Conservation (phyloP, 2,113 vertebrate genomes). For the Delphinapterus leucas region DNA sequence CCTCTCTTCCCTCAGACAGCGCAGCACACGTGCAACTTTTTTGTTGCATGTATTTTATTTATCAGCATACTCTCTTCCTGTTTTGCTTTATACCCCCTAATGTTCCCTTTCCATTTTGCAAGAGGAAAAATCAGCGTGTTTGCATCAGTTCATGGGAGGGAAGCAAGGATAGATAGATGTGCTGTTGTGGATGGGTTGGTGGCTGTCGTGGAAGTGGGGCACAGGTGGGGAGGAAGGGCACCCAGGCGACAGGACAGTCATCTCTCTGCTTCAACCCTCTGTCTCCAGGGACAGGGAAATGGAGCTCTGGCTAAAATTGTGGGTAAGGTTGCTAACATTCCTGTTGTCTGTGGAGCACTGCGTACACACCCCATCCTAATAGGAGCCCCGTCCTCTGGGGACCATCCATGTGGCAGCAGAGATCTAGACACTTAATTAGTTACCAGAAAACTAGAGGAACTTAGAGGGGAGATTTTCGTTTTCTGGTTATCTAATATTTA, state of each 20-base stretch:
- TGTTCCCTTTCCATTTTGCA: neutral
- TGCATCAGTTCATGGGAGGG: neutral
- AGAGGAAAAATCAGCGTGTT: neutral
- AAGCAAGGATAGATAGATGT: neutral
- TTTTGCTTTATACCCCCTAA: neutral
- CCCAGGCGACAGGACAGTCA: neutral
- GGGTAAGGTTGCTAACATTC: neutral
- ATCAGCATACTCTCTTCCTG: neutral
- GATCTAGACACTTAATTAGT: neutral
- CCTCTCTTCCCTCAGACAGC: neutral
- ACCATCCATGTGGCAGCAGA: neutral
- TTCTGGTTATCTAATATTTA: neutral
- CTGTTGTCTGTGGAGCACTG: neutral
- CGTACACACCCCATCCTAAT: neutral
- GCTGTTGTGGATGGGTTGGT: neutral
- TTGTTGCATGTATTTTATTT: constrained; percentile 4
- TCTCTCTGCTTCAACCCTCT: neutral
- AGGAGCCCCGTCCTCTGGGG: neutral
- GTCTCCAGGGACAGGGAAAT: neutral
- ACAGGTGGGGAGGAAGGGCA: neutral
- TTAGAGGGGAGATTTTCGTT: neutral
- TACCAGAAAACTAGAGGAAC: neutral
- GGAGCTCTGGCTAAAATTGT: neutral
- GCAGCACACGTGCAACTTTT: neutral
- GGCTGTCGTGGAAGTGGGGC: neutral